A percentile compares a stretch with the other conserved stretches of the same genome.
Conservation (phyloP, 2,888 invertebrate genomes). For the Beris morrisii region DNA sequence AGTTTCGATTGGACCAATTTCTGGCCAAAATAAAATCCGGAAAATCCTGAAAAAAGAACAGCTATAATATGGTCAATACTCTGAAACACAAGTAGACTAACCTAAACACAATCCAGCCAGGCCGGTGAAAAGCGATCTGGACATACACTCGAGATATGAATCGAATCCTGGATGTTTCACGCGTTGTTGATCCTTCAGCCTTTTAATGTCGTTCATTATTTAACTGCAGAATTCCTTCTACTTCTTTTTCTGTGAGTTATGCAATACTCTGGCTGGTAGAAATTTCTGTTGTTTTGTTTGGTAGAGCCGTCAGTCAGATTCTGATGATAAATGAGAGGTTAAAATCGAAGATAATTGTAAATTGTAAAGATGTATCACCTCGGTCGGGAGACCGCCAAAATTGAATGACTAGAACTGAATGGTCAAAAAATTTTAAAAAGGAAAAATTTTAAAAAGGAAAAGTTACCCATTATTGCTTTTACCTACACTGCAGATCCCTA, state of each 20-base stretch:
- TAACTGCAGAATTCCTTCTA: background rate
- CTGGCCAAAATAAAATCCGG: conserved; percentile 55
- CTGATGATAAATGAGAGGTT: too few species aligned
- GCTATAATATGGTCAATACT: background rate
- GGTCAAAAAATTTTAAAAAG: too few species aligned
- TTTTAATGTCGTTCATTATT: conserved; percentile 56
- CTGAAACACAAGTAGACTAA: conserved; percentile 39
- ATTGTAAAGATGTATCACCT: too few species aligned
- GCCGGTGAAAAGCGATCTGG: conserved; percentile 56
- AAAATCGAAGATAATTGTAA: too few species aligned
- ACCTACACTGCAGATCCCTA: too few species aligned
- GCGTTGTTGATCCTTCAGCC: conserved; percentile 55
- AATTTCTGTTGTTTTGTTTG: too few species aligned
- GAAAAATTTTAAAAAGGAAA: too few species aligned
- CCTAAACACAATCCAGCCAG: conserved; percentile 56
- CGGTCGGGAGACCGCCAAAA: too few species aligned
- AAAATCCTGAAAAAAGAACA: conserved; percentile 51
- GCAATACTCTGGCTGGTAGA: background rate
- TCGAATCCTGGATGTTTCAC: conserved; percentile 57
- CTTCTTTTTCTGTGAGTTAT: conserved; percentile 1
- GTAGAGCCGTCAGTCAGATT: too few species aligned
- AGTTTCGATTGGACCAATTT: conserved; percentile 51
- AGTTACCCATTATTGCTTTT: too few species aligned
- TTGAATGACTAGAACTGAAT: too few species aligned
- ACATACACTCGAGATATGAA: conserved; percentile 58